Percentiles rank a stretch among this genome's conserved stretches.
These are phyloP conservation scores for Stenolophus ochropezus DNA, from an alignment of 2,888 invertebrate species.

Conservation along the genomic window DNA sequence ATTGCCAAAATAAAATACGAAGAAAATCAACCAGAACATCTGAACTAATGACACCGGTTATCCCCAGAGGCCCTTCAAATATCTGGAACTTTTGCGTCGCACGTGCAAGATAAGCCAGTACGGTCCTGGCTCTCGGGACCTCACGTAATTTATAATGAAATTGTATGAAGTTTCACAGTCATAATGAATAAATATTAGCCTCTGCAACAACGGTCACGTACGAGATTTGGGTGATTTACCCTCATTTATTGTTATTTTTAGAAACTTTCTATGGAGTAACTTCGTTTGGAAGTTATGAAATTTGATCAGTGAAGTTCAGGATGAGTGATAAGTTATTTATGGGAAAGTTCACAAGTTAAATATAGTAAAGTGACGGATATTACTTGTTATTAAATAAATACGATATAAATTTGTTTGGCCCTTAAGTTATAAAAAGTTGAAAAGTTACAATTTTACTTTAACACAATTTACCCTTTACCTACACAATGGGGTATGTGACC, in stretches of 20 bases:
- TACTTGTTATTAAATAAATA: not conserved
- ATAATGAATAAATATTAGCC: slow-evolving; percentile 29
- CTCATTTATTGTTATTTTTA: slow-evolving; percentile 27
- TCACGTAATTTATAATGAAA: slow-evolving; percentile 32
- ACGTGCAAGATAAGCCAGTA: not conserved
- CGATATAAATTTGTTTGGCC: not conserved
- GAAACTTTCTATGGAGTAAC: not conserved
- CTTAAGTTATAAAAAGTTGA: too few relatives aligned
- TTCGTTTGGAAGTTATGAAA: slow-evolving; percentile 11
- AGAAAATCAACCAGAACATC: slow-evolving; percentile 11
- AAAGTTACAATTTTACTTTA: too few relatives aligned
- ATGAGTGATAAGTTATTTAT: slow-evolving; percentile 16
- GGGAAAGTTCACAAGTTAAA: not conserved
- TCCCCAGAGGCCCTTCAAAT: not conserved
- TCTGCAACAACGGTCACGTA: not conserved
- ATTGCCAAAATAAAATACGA: slow-evolving; percentile 19
- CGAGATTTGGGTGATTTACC: not conserved
- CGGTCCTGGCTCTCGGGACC: not conserved
- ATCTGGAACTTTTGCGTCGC: not conserved
- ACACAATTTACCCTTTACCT: too few relatives aligned
- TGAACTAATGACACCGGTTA: not conserved
- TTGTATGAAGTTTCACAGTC: slow-evolving; percentile 29
- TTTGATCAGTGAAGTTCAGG: slow-evolving; percentile 9
- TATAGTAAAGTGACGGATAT: not conserved
- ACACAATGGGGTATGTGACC: too few relatives aligned